Conservation (phyloP, 2,888 invertebrate genomes). For the Phasia obesa region DNA sequence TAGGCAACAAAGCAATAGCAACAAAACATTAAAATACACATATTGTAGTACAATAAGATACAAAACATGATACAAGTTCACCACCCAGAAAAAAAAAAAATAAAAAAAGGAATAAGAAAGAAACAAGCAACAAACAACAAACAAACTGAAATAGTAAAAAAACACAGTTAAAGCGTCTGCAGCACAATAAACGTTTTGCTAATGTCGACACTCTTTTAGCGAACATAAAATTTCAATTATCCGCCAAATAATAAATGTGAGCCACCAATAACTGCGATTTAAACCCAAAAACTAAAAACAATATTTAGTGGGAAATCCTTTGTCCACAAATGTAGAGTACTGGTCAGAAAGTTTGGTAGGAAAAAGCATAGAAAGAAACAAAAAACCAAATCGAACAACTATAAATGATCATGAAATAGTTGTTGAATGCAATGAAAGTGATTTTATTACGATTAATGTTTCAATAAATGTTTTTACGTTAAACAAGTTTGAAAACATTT, state of each 20-base stretch:
- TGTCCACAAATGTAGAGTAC: conserved; percentile 6
- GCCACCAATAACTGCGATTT: conserved; percentile 37
- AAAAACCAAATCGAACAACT: conserved; percentile 52
- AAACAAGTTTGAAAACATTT: conserved; percentile 69
- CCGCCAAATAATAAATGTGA: conserved; percentile 69
- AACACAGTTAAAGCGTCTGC: conserved; percentile 19
- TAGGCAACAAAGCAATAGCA: conserved; percentile 24
- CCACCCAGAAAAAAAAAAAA: conserved; percentile 43
- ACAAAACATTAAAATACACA: conserved; percentile 44
- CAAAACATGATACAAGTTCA: conserved; percentile 64
- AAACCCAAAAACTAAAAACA: conserved; percentile 16
- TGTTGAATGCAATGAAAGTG: conserved; percentile 77
- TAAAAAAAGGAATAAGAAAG: no score
- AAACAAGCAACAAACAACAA: no score
- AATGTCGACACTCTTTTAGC: conserved; percentile 66
- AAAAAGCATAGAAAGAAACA: conserved; percentile 7
- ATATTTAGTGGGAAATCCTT: conserved; percentile 52
- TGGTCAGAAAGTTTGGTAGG: conserved; percentile 29
- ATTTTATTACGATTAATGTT: conserved; percentile 79
- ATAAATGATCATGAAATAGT: conserved; percentile 75
- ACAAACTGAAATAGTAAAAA: conserved; percentile 23
- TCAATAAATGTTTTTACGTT: conserved; percentile 79
- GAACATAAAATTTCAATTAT: conserved; percentile 80
- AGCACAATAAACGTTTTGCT: conserved; percentile 65
- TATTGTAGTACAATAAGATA: conserved; percentile 52